Evolutionary conservation across 2,888 invertebrate genomes (phyloP).

Genomic region (Eumacrocentrus americanus): DNA sequence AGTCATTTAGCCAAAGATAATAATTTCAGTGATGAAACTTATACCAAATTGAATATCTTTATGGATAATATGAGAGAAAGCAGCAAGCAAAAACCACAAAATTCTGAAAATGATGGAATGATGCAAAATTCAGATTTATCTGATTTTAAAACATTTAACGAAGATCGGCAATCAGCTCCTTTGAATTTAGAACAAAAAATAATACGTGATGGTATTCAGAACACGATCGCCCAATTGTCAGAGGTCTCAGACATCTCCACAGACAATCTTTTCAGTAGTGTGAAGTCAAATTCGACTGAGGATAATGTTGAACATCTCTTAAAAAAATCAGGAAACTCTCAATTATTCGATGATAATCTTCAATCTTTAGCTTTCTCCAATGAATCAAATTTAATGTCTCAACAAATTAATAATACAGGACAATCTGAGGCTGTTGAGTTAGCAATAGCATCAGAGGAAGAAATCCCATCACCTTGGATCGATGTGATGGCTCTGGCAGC

Average conservation of each 20-base stretch:
- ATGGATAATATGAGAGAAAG: slow-evolving; percentile 11
- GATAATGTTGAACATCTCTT: slow-evolving; percentile 8
- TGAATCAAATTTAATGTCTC: slow-evolving; percentile 20
- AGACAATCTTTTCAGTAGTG: slow-evolving; percentile 9
- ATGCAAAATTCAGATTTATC: slow-evolving; percentile 19
- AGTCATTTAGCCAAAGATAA: slow-evolving; percentile 15
- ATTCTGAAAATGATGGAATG: not conserved
- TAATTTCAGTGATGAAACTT: slow-evolving; percentile 1
- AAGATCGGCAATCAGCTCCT: slow-evolving; percentile 26
- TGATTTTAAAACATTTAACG: slow-evolving; percentile 29
- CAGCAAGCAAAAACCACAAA: not conserved
- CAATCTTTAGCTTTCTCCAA: slow-evolving; percentile 40
- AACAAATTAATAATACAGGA: slow-evolving; percentile 23
- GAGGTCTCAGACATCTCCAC: slow-evolving; percentile 29
- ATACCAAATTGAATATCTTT: slow-evolving; percentile 20
- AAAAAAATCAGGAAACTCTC: slow-evolving; percentile 26
- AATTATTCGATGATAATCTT: slow-evolving; percentile 43
- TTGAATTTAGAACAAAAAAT: slow-evolving; percentile 50
- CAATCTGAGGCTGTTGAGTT: slow-evolving; percentile 71
- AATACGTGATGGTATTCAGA: slow-evolving; percentile 49
- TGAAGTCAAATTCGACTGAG: not conserved
- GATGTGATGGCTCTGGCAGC: slow-evolving; percentile 75
- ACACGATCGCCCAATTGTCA: slow-evolving; percentile 50
- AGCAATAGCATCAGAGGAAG: slow-evolving; percentile 77
- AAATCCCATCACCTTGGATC: slow-evolving; percentile 77